Evolutionary conservation across 1,140 invertebrate genomes (phyloP), one percentile per base, ranked within the genome.

Genomic region (Zaprionus vittiger): DNA sequence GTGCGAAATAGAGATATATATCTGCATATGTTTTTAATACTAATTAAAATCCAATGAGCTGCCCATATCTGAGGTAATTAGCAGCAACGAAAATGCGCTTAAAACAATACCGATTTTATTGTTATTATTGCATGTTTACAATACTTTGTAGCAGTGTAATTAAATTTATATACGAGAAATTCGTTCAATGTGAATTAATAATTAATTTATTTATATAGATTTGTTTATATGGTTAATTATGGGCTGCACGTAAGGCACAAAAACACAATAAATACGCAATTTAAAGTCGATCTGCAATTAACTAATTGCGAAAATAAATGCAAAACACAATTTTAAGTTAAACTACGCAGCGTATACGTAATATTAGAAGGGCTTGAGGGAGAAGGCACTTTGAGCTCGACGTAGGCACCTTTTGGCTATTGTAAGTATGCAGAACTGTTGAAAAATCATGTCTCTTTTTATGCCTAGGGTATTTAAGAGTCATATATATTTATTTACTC

Each of bases 201-300:
- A n/a, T n/a, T n/a, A 55, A 56, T 65, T 55, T 65, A 65, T 55
- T 41, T 28, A 56, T 66, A 55, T 55, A 65, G 17, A 52, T 52
- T 24, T 24, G 54, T 26, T 54, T 56, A 56, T 56, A 61, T 70
- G 67, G 60, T 47, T 61, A 70, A 70, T 70, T 70, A 70, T 61
- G 34, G 62, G 41, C n/a, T 28, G 59, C 67, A 61, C 37, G 24
- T 54, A 70, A 70, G 31, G 31, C 15, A 34, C 24, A 60, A 20
- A 47, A 41, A 61, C 6, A 65, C 26, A 62, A 62, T 44, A 61
- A 70, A 70, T 61, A 52, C 31, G 54, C 38, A 56, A 66, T 56
- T 41, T 38, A 56, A 56, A 54, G 64, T 66, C 34, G 54, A 57
- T 20, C 37, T 22, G 44, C 31, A 66, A 57, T 66, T 66, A 66